phyloP scores from a whole-genome alignment of 2,113 vertebrate species.

The Erinaceus europaeus region DNA sequence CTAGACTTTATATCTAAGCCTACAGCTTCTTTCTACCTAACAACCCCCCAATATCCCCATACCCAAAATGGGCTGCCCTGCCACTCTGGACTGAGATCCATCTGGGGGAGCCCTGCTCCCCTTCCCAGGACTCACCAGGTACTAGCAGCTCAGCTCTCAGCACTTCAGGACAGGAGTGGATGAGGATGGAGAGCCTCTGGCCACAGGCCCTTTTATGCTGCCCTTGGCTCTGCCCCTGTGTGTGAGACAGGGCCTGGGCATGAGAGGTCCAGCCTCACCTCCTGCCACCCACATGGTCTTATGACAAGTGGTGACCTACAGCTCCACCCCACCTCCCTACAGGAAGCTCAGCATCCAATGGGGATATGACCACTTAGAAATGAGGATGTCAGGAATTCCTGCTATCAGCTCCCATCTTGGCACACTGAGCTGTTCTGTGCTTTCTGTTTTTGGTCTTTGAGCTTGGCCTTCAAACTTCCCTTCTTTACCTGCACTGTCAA shows the following conservation, averaged over 20 bases:
- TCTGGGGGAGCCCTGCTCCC: neutral
- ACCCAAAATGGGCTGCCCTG: no score
- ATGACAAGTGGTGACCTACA: neutral
- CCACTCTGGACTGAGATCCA: neutral
- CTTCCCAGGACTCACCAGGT: neutral
- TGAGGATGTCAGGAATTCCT: neutral
- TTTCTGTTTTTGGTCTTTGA: neutral
- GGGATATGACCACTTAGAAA: neutral
- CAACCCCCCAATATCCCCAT: no score
- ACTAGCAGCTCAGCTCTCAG: neutral
- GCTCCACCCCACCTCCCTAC: neutral
- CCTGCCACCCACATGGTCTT: neutral
- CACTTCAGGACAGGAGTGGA: neutral
- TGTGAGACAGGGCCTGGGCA: conserved; percentile 25
- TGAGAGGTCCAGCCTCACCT: neutral
- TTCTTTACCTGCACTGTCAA: neutral
- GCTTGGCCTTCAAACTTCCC: neutral
- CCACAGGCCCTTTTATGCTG: neutral
- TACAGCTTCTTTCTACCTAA: no score
- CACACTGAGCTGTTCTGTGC: neutral
- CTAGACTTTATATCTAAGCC: no score
- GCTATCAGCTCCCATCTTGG: neutral
- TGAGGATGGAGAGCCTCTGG: neutral
- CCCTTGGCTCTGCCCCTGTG: neutral
- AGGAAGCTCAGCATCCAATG: no score